Evolutionary conservation across 2,113 vertebrate genomes (phyloP).

Genomic region (Engraulis encrasicolus): DNA sequence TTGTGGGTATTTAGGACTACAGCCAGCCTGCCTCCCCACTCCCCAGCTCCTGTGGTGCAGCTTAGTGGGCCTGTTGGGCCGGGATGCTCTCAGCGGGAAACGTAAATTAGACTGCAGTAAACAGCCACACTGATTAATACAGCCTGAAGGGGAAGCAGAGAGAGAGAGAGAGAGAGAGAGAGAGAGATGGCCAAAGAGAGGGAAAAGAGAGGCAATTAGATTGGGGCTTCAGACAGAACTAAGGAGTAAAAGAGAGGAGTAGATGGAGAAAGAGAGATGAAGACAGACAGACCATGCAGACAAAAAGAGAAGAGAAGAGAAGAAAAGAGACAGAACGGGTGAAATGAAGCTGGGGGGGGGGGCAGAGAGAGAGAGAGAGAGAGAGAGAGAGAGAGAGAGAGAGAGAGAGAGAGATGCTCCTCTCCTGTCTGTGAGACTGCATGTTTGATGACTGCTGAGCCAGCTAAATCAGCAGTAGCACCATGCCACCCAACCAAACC

Average conservation of each 20-base stretch:
- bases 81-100: not conserved
- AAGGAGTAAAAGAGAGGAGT: not conserved
- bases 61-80: not conserved
- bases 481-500: too few species aligned
- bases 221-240: too few species aligned
- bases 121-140: slow-evolving; percentile 42
- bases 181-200: not conserved
- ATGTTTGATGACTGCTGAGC: slow-evolving; percentile 43
- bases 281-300: not conserved
- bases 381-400: not conserved
- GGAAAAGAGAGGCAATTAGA: not conserved
- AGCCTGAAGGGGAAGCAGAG: not conserved
- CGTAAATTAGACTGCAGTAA: slow-evolving; percentile 39
- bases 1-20: not conserved
- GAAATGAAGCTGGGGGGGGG: not conserved
- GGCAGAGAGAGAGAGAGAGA: not conserved
- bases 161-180: not conserved
- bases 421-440: slow-evolving; percentile 39
- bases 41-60: not conserved
- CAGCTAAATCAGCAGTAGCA: slow-evolving; percentile 42
- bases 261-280: not conserved
- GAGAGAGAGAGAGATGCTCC: slow-evolving; percentile 21
- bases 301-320: not conserved
- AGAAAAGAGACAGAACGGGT: not conserved
- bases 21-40: not conserved